Base-by-base conservation (phyloP, 2,888 invertebrate genomes). In the Polylopha cassiicola region DNA sequence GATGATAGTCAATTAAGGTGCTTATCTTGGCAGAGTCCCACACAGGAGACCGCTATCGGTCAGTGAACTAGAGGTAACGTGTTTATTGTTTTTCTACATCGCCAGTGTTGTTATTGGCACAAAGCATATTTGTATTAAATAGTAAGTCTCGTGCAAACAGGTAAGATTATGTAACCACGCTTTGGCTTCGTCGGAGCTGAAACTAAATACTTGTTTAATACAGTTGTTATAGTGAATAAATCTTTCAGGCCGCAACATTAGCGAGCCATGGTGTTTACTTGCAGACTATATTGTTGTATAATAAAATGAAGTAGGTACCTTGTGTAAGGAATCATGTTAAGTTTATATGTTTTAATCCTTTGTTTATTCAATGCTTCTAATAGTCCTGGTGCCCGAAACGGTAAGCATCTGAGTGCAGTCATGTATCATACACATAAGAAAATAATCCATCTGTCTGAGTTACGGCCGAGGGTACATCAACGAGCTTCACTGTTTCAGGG, bases 281-380 rank as follows among this genome's bases (percentile, higher is more conserved):
- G 14, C 26, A n/a, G 4, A 15, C 26, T 4, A 4, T 8, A 13
- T 33, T 23, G 8, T 16, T 17, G 9, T 47, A 43, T 39, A 37
- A 44, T 45, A 51, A 55, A 55, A 56, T 62, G 59, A 58, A 55
- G 49, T 50, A 46, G 47, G 65, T 68, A 68, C 65, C 70, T 69
- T 73, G 80, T 79, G 81, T 79, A 74, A 78, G 78, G 77, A 78
- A 77, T 80, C 80, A 77, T 57, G 76, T 76, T 78, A 77, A 77
- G 76, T 79, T 77, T 71, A 68, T 67, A 77, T 79, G 76, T 80
- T 78, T 80, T 82, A 80, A 82, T 81, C 81, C 73, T 76, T 75
- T 82, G 81, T 82, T 81, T 82, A 81, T 78, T 71, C 77, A 78
- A 76, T 67, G 77, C 73, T 66, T 75, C 74, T 81, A 79, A 82